Conservation (phyloP, 64 coral and sea anemone species). For the Dendrophyllia cribrosa region DNA sequence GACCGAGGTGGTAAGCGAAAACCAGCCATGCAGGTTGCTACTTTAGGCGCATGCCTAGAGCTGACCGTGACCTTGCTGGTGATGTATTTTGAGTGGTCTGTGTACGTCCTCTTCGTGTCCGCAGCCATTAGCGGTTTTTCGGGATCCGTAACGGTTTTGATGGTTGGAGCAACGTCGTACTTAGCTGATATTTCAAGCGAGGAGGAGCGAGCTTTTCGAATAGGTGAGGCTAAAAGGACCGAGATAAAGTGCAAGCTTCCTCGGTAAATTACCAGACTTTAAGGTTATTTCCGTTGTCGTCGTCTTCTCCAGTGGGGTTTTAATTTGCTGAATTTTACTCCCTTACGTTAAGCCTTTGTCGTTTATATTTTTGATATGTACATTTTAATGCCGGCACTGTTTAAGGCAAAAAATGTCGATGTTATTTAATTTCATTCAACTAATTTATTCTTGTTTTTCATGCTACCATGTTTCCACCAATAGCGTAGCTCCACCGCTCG, state of each 20-base stretch:
- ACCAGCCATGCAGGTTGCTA: slow-evolving; percentile 60
- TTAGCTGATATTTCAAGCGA: slow-evolving; percentile 70
- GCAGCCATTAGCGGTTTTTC: slow-evolving; percentile 71
- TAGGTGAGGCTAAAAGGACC: slow-evolving; percentile 58
- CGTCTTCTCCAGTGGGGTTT: too few relatives aligned
- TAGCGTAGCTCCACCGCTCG: too few relatives aligned
- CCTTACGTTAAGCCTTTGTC: too few relatives aligned
- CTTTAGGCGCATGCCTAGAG: slow-evolving; percentile 73
- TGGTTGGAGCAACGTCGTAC: slow-evolving; percentile 73
- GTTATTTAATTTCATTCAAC: too few relatives aligned
- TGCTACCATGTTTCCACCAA: too few relatives aligned
- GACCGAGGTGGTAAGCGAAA: slow-evolving; percentile 77
- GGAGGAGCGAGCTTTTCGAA: slow-evolving; percentile 65
- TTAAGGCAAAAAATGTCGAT: too few relatives aligned
- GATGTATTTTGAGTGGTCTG: slow-evolving; percentile 67
- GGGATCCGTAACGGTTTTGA: slow-evolving; percentile 70
- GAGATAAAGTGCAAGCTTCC: background rate
- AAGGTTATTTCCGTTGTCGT: too few relatives aligned
- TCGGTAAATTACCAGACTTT: background rate
- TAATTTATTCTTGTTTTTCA: too few relatives aligned
- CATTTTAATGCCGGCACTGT: too few relatives aligned
- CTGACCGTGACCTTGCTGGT: slow-evolving; percentile 59
- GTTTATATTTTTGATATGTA: too few relatives aligned
- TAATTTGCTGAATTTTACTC: too few relatives aligned
- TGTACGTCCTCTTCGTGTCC: slow-evolving; percentile 71